Evolutionary conservation across 1,140 invertebrate species (phyloP), one percentile per base, ranked within the genome.

Genomic region (Battus philenor): DNA sequence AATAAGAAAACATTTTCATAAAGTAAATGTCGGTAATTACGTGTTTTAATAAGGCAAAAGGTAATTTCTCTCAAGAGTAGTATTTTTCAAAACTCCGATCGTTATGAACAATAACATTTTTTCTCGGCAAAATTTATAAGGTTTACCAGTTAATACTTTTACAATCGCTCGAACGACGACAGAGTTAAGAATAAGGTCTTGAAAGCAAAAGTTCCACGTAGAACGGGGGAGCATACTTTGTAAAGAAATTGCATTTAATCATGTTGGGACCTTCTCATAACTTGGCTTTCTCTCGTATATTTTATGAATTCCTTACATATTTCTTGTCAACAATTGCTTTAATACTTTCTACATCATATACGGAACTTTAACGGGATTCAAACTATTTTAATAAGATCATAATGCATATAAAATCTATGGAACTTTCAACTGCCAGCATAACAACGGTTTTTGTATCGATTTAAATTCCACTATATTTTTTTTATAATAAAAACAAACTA

Each of bases 231-330:
- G 70, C 75, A 79, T 79, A 79, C 72, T 79, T 79, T 64, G 58
- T 64, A 61, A 77, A 77, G 71, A 74, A 77, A 76, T 76, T 74
- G 73, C 76, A 77, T 80, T 80, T 70, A 77, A 74, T 77, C 73
- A 80, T 75, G 67, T 75, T 63, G 63, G 66, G 58, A 71, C 63
- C 63, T 64, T 56, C 65, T 74, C 67, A 74, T 69, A 79, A 68
- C 68, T 77, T 68, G 55, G 54, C 57, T 73, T 69, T 59, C 56
- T 68, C 53, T 51, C 62, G 61, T 75, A 64, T 67, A 77, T 72
- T 80, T 77, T 74, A 70, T 76, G 68, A 80, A 77, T 74, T 76
- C 68, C 58, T 55, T 50, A 68, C 67, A 73, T 75, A 70, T 55
- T 79, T 74, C 61, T 65, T 66, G 63, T 68, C 60, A 72, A 74